Evolutionary conservation across 2,888 invertebrate genomes (phyloP).

Genomic region (Platerodrilus igneus): DNA sequence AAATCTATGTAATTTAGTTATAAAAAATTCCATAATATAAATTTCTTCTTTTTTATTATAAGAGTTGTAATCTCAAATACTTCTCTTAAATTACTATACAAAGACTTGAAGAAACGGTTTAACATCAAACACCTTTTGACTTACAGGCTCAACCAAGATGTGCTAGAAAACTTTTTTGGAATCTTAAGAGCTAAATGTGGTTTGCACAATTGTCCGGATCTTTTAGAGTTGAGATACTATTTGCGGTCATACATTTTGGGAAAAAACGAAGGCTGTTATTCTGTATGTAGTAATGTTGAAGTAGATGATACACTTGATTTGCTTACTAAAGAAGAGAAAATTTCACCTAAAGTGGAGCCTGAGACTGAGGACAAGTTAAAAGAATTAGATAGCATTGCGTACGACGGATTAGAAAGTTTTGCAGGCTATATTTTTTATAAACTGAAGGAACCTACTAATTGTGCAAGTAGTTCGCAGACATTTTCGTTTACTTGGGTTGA

Average conservation of each 20-base stretch:
- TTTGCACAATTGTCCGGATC: slow-evolving; percentile 6
- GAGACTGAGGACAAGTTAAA: too few species aligned
- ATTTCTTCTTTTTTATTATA: neutral
- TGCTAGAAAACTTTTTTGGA: slow-evolving; percentile 8
- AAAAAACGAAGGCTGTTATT: slow-evolving; percentile 15
- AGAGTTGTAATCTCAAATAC: neutral
- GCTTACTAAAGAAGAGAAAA: too few species aligned
- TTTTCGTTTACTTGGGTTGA: slow-evolving; percentile 13
- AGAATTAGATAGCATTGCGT: too few species aligned
- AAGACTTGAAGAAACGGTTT: slow-evolving; percentile 11
- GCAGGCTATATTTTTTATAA: too few species aligned
- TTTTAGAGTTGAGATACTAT: slow-evolving; percentile 7
- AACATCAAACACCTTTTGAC: slow-evolving; percentile 14
- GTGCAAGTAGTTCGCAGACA: too few species aligned
- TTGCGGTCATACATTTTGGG: slow-evolving; percentile 13
- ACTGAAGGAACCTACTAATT: too few species aligned
- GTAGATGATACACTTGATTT: too few species aligned
- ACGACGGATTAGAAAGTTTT: too few species aligned
- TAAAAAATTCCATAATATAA: too few species aligned
- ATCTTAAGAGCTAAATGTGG: slow-evolving; percentile 4
- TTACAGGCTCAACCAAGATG: slow-evolving; percentile 7
- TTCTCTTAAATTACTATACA: slow-evolving; percentile 6
- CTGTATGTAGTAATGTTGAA: slow-evolving; percentile 12
- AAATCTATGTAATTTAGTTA: slow-evolving; percentile 6
- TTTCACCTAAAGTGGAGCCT: too few species aligned